These are phyloP conservation scores for Phataginus tetradactyla DNA, from an alignment of 2,797 vertebrate species.

Conservation along the genomic window DNA sequence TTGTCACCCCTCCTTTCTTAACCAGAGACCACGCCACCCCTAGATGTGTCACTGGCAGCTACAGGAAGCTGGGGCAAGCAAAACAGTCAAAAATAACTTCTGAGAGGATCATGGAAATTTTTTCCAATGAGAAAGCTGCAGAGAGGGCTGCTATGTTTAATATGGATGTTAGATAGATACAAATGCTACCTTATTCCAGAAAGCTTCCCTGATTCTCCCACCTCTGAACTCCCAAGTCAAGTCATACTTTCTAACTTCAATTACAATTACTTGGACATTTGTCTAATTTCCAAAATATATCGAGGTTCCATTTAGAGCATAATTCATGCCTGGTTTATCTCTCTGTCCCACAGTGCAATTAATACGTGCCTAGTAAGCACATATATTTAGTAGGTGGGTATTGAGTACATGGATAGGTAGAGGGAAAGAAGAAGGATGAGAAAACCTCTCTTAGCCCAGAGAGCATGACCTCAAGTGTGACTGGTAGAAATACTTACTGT, in stretches of 20 bases:
- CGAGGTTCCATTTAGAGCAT: background rate
- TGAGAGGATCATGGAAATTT: background rate
- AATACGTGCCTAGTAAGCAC: background rate
- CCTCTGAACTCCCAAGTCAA: background rate
- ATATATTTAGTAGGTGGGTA: background rate
- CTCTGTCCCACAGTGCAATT: conserved; percentile 13
- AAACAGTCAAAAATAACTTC: conserved; percentile 21
- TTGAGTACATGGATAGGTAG: background rate
- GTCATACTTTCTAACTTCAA: background rate
- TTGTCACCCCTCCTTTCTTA: background rate
- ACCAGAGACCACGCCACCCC: background rate
- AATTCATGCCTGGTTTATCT: background rate
- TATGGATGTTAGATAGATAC: background rate
- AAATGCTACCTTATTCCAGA: conserved; percentile 18
- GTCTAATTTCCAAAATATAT: conserved; percentile 15
- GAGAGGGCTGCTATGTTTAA: background rate
- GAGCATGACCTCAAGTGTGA: background rate
- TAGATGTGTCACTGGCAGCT: background rate
- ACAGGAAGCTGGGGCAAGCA: background rate
- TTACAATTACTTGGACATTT: background rate
- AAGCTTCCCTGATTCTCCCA: background rate
- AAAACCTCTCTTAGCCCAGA: background rate
- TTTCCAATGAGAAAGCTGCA: background rate
- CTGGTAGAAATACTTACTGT: background rate
- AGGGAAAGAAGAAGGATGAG: background rate